phyloP scores from a whole-genome alignment of 2,113 vertebrate genomes.

The Saguinus imperator region DNA sequence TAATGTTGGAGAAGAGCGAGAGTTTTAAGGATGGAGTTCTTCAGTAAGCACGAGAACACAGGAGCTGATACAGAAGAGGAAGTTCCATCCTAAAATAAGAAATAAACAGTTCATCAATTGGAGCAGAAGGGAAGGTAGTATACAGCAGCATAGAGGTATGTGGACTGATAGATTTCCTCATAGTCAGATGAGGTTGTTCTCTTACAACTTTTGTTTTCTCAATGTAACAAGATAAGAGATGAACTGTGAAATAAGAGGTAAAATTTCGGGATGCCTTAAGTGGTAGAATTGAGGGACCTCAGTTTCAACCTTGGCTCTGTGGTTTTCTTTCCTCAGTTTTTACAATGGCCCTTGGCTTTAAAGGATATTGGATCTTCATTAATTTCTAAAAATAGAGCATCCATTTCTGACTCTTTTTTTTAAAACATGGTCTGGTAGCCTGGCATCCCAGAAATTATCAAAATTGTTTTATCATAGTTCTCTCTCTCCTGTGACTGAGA shows the following conservation, averaged over 20 bases:
- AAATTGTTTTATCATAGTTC: neutral
- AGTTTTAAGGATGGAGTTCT: neutral
- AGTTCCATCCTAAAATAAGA: neutral
- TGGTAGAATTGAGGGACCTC: neutral
- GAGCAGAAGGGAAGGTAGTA: neutral
- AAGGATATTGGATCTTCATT: neutral
- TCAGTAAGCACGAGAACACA: neutral
- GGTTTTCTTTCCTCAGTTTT: neutral
- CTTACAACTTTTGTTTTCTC: neutral
- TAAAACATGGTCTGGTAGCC: neutral
- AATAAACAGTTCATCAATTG: neutral
- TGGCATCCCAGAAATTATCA: neutral
- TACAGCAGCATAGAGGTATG: fast-evolving
- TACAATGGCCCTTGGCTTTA: neutral
- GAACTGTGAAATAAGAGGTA: neutral
- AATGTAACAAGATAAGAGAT: neutral
- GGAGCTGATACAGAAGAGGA: neutral
- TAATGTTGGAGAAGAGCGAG: neutral
- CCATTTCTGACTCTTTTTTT: neutral
- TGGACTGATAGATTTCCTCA: neutral
- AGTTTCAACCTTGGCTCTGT: neutral
- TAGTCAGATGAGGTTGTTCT: neutral
- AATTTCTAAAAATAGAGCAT: neutral
- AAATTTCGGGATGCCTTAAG: neutral
- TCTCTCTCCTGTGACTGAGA: neutral